phyloP scores from a whole-genome alignment of 2,113 vertebrate species.

The Megaceryle torquata region DNA sequence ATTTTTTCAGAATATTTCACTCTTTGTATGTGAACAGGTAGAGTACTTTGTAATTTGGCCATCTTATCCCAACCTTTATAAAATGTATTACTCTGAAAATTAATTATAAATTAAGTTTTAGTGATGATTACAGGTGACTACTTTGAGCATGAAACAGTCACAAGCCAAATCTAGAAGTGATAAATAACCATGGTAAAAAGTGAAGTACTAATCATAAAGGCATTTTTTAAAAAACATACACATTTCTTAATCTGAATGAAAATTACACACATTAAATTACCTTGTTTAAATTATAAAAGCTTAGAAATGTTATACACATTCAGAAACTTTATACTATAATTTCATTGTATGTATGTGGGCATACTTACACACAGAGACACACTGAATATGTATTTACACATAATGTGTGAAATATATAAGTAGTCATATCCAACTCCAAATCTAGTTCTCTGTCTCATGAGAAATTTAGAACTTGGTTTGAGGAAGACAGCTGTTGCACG shows the following conservation, averaged over 20 bases:
- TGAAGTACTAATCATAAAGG: background rate
- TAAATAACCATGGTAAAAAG: background rate
- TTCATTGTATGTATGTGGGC: background rate
- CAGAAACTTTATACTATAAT: background rate
- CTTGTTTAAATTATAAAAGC: background rate
- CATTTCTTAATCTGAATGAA: background rate
- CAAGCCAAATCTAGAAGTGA: background rate
- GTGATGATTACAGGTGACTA: background rate
- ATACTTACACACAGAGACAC: background rate
- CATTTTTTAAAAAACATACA: background rate
- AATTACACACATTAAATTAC: background rate
- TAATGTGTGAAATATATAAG: background rate
- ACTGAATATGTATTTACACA: background rate
- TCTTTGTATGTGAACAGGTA: background rate
- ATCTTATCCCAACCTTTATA: background rate
- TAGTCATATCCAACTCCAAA: constrained; percentile 5
- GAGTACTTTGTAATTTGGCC: background rate
- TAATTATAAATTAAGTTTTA: background rate
- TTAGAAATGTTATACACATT: background rate
- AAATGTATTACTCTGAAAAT: background rate
- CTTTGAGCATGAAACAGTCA: background rate
- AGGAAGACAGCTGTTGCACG: constrained; percentile 50
- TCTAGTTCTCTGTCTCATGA: constrained; percentile 37
- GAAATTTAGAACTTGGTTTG: constrained; percentile 43
- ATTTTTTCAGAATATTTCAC: background rate